Percentiles rank a stretch among this genome's conserved stretches.
These are phyloP conservation scores for Emberiza fucata DNA, from an alignment of 2,113 vertebrate species.

Conservation along the genomic window DNA sequence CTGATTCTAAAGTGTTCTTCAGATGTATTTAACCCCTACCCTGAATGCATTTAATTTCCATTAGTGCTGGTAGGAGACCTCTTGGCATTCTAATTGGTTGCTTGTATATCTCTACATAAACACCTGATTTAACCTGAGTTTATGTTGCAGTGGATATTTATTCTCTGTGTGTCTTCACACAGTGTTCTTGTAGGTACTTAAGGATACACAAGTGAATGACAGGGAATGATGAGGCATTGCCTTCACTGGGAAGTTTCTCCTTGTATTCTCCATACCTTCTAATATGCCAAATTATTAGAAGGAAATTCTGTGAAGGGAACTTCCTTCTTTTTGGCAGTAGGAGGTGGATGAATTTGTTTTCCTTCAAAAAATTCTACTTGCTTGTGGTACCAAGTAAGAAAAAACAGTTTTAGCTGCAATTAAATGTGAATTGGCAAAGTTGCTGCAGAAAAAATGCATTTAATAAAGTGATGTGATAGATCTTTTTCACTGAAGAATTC, in stretches of 20 bases:
- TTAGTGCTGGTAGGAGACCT: not conserved
- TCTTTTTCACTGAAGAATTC: not conserved
- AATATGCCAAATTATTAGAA: not conserved
- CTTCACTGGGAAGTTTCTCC: not conserved
- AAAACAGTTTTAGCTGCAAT: not conserved
- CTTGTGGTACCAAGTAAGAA: not conserved
- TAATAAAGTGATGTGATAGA: not conserved
- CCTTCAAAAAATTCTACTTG: not conserved
- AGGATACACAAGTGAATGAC: not conserved
- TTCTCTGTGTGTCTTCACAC: not conserved
- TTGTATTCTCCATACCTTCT: not conserved
- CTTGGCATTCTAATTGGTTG: not conserved
- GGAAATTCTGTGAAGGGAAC: not conserved
- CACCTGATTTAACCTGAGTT: not conserved
- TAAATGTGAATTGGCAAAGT: not conserved
- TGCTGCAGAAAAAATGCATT: not conserved
- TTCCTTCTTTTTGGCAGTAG: not conserved
- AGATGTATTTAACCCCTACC: not conserved
- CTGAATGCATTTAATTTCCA: not conserved
- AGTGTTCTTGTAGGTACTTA: not conserved
- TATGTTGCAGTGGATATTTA: not conserved
- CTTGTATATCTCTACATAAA: not conserved
- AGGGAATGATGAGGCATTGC: not conserved
- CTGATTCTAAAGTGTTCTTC: not conserved
- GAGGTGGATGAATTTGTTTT: not conserved